Evolutionary conservation across 2,113 vertebrate species (phyloP), one percentile per base, ranked within the genome.

Genomic region (Atherinomorus stipes): DNA sequence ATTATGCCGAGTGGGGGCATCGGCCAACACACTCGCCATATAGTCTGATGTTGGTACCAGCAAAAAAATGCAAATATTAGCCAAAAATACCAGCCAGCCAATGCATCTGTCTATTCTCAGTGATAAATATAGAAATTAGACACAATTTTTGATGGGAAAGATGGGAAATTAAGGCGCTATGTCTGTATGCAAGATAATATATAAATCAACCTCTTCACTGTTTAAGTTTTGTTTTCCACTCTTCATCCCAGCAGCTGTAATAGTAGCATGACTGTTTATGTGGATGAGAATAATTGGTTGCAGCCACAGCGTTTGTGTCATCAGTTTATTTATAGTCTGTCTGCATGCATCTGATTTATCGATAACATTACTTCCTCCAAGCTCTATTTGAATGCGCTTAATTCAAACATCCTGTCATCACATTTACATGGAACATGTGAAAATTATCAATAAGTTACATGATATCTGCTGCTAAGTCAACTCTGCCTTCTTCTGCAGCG

Each of bases 401-500:
- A 40, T 4, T 42, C 47, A 50, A 49, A 70, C 26, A 34, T 34
- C 11, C 23, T 44, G 1, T 40, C 11, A 34, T 52, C 26, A 34
- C 21, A 31, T 64, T 64, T 64, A 18, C 25, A 54, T 15, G 19
- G 11, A 60, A 18, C 40, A 23, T 58, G 52, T 52, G 22, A 78
- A 50, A 23, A 16, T 49, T 18, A 52, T 49, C 3, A 21, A 37
- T 3, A 9, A n/a, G 57, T 23, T 42, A 38, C 11, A 34, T 42
- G 13, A 64, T 12, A 58, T 22, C 6, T 12, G 26, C 37, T 42
- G 9, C 19, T 51, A 7, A 76, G 19, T 44, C 45, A 56, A 63
- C 34, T 26, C 0, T 63, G 16, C 0, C 28, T 15, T 34, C 58
- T 34, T 65, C 12, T 22, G 34, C 93, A 96, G 97, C 97, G 37